phyloP scores from a whole-genome alignment of 35 echinoderm and acorn worm genomes.

The Hemicentrotus pulcherrimus region DNA sequence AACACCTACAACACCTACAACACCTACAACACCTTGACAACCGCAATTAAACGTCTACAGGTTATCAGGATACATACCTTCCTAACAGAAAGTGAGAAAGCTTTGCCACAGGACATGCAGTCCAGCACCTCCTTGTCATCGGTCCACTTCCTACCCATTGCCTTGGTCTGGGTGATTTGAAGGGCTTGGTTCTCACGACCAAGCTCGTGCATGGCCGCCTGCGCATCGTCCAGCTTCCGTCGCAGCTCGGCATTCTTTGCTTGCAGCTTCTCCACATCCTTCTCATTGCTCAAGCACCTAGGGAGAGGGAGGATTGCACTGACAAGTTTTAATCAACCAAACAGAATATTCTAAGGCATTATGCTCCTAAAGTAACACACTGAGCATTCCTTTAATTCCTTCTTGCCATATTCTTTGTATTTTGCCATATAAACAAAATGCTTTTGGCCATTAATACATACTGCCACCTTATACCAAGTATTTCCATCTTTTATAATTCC shows the following conservation, averaged over 20 bases:
- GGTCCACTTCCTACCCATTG: slow-evolving; percentile 76
- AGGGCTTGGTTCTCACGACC: slow-evolving; percentile 95
- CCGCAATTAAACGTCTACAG: neutral
- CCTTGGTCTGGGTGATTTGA: slow-evolving; percentile 84
- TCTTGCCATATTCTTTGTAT: no score
- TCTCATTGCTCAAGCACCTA: slow-evolving; percentile 91
- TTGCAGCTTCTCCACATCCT: slow-evolving; percentile 85
- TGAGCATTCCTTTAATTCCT: no score
- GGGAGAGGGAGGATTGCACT: neutral
- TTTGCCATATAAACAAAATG: no score
- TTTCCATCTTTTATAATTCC: no score
- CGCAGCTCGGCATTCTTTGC: slow-evolving; percentile 69
- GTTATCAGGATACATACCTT: slow-evolving; percentile 63
- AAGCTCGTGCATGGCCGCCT: slow-evolving; percentile 96
- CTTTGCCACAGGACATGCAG: slow-evolving; percentile 85
- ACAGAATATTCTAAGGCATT: neutral
- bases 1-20: no score
- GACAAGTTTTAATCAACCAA: neutral
- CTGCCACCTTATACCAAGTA: no score
- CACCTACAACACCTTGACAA: no score
- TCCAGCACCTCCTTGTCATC: slow-evolving; percentile 81
- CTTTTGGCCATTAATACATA: no score
- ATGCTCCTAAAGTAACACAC: no score
- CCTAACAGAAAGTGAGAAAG: slow-evolving; percentile 81
- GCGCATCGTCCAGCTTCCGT: slow-evolving; percentile 85